phyloP scores from a whole-genome alignment of 2,113 vertebrate genomes.

The Xenus cinereus region DNA sequence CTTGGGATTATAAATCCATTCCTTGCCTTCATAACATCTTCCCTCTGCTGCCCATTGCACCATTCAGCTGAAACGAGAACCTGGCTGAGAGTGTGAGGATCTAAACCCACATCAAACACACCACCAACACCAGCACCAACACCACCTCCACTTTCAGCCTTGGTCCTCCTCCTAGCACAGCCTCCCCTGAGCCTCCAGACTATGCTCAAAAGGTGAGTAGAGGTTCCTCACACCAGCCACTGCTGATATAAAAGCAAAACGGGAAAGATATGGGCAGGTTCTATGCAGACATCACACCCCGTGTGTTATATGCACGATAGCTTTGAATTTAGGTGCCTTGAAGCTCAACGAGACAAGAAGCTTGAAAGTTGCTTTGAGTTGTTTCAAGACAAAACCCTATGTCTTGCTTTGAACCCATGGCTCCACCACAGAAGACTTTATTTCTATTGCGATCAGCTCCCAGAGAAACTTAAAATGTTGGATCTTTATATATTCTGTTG shows the following conservation, averaged over 20 bases:
- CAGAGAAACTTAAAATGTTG: not conserved
- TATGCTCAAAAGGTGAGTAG: not conserved
- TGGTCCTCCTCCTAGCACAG: not conserved
- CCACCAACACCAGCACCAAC: not conserved
- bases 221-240: not conserved
- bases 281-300: not conserved
- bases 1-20: not conserved
- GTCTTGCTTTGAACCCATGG: not conserved
- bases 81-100: not conserved
- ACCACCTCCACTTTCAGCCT: not conserved
- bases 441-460: not conserved
- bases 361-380: not conserved
- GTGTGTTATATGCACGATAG: rapidly evolving
- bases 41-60: not conserved
- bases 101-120: not conserved
- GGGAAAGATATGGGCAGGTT: not conserved
- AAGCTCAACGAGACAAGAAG: not conserved
- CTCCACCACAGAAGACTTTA: not conserved
- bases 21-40: rapidly evolving
- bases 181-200: not conserved
- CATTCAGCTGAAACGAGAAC: not conserved
- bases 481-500: not conserved
- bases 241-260: not conserved
- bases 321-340: not conserved
- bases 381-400: not conserved